phyloP scores from a whole-genome alignment of 92 coral and sea anemone species.

The Bergia puertoricense region DNA sequence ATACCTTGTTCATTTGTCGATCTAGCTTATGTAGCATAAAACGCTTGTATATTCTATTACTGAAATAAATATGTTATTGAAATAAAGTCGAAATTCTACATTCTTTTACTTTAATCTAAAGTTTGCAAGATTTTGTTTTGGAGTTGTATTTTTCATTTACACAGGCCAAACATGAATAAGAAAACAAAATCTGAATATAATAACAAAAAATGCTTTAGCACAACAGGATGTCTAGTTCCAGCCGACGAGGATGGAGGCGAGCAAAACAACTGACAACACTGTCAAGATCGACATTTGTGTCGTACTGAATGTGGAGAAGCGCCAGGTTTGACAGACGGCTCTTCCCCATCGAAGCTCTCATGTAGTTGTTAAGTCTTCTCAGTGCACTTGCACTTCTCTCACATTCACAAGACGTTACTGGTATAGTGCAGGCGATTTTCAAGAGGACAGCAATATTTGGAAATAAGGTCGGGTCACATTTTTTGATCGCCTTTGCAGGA shows the following conservation, averaged over 20 bases:
- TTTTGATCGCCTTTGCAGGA: conserved; percentile 36
- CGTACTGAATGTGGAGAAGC: neutral
- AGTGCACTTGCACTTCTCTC: too few species aligned
- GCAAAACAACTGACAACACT: neutral
- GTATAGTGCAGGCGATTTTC: neutral
- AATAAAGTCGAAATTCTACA: too few species aligned
- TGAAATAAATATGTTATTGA: too few species aligned
- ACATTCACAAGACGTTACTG: neutral
- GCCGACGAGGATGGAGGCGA: neutral
- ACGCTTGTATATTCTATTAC: too few species aligned
- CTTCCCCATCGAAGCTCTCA: neutral
- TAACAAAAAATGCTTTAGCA: too few species aligned
- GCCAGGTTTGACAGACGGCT: neutral
- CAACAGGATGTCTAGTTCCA: neutral
- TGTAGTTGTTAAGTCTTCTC: neutral
- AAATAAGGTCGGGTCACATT: neutral
- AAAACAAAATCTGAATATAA: too few species aligned
- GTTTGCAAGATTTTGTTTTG: too few species aligned
- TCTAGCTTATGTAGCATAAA: too few species aligned
- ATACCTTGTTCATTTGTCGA: too few species aligned
- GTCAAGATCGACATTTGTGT: neutral
- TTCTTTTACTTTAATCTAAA: too few species aligned
- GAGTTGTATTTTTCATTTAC: too few species aligned
- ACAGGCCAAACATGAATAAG: too few species aligned
- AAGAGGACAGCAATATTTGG: conserved; percentile 5